These are phyloP conservation scores for Mactromeris polynyma DNA, from an alignment of 2,888 invertebrate genomes.

Conservation along the genomic window DNA sequence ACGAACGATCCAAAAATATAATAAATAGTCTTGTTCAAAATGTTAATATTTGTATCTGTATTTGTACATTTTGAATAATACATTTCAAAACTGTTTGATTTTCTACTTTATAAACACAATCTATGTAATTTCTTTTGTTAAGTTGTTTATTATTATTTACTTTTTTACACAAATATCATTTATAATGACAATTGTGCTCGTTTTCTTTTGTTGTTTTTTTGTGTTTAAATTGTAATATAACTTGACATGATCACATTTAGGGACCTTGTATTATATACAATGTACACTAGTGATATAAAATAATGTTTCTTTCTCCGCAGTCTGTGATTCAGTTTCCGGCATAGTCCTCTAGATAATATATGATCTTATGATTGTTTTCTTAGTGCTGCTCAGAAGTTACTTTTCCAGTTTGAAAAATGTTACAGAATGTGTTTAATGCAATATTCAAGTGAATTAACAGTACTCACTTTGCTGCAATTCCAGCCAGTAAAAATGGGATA, in stretches of 20 bases:
- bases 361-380: not conserved
- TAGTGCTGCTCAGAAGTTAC: no score
- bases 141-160: not conserved
- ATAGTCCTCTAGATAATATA: not conserved
- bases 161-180: not conserved
- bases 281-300: not conserved
- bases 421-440: no score
- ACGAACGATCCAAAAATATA: no score
- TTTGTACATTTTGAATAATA: not conserved
- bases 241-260: not conserved
- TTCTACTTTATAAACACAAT: not conserved
- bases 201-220: not conserved
- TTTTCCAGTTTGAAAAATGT: no score
- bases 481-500: no score
- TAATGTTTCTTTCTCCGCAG: not conserved
- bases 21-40: no score
- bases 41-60: no score
- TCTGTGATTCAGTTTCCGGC: not conserved
- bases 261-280: not conserved
- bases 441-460: no score
- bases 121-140: not conserved
- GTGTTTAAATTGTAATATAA: slow-evolving; percentile 1
- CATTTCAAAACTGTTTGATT: not conserved
- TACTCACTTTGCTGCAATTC: no score
- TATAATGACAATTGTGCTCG: not conserved